These are phyloP conservation scores for Spicauda simplicius DNA, from an alignment of 2,888 invertebrate species.

Conservation along the genomic window DNA sequence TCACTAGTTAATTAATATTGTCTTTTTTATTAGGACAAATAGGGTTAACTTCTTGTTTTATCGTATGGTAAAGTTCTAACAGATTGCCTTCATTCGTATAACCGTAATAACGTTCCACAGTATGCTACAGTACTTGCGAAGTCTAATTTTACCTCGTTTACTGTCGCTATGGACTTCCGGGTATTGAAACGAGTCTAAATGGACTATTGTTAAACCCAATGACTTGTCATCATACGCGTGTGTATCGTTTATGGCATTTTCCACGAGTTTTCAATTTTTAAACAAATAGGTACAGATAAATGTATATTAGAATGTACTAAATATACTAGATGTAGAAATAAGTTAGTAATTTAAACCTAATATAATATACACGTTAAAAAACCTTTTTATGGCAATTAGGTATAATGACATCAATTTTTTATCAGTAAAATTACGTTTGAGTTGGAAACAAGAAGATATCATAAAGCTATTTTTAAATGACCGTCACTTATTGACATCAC, in stretches of 20 bases:
- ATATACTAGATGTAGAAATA: too few relatives aligned
- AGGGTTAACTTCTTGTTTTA: neutral
- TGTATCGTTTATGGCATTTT: slow-evolving; percentile 8
- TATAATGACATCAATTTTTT: too few relatives aligned
- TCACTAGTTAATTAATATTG: too few relatives aligned
- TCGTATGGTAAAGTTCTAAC: neutral
- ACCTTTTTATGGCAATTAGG: too few relatives aligned
- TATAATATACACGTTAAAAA: too few relatives aligned
- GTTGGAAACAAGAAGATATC: too few relatives aligned
- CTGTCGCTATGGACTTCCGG: slow-evolving; percentile 13
- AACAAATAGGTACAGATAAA: neutral
- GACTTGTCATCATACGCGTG: neutral
- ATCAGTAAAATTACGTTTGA: too few relatives aligned
- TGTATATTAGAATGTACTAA: too few relatives aligned
- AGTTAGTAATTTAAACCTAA: too few relatives aligned
- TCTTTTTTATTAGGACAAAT: too few relatives aligned
- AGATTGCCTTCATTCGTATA: neutral
- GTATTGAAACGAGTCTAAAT: slow-evolving; percentile 24
- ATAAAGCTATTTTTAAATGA: too few relatives aligned
- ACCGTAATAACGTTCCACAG: neutral
- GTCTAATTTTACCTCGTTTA: slow-evolving; percentile 20
- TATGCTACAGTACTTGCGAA: slow-evolving; percentile 7
- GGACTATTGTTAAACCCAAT: slow-evolving; percentile 22
- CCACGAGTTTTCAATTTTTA: slow-evolving; percentile 2
- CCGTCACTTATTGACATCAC: too few relatives aligned